These are phyloP conservation scores for Oreochromis mossambicus DNA, from an alignment of 2,797 vertebrate genomes.

Conservation along the genomic window DNA sequence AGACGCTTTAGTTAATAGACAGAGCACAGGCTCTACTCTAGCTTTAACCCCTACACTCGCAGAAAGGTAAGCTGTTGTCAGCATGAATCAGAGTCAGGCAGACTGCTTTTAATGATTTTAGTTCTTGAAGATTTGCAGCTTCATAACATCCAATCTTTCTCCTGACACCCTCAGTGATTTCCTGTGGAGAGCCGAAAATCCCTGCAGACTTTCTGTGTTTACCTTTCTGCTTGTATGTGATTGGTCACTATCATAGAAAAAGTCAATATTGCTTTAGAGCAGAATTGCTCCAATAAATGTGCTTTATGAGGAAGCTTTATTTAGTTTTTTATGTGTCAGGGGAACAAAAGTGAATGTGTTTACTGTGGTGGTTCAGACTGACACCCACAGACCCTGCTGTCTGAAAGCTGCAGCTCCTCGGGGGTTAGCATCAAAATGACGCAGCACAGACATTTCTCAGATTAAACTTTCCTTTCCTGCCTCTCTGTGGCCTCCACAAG, in stretches of 20 bases:
- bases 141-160: background rate
- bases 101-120: too few species aligned
- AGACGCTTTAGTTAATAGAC: background rate
- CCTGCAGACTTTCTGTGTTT: background rate
- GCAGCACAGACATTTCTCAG: background rate
- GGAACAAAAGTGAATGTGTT: background rate
- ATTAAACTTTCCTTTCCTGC: background rate
- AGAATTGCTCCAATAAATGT: background rate
- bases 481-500: background rate
- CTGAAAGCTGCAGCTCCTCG: background rate
- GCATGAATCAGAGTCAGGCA: background rate
- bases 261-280: background rate
- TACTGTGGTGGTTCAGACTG: background rate
- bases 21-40: background rate
- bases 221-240: background rate
- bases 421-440: background rate
- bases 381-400: background rate
- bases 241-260: background rate
- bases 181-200: background rate
- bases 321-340: background rate
- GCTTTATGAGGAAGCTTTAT: conserved; percentile 8
- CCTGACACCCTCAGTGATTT: background rate
- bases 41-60: background rate
- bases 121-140: background rate
- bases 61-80: background rate